Evolutionary conservation across 35 echinoderm and acorn worm species (phyloP).

Genomic region (Acanthaster planci): DNA sequence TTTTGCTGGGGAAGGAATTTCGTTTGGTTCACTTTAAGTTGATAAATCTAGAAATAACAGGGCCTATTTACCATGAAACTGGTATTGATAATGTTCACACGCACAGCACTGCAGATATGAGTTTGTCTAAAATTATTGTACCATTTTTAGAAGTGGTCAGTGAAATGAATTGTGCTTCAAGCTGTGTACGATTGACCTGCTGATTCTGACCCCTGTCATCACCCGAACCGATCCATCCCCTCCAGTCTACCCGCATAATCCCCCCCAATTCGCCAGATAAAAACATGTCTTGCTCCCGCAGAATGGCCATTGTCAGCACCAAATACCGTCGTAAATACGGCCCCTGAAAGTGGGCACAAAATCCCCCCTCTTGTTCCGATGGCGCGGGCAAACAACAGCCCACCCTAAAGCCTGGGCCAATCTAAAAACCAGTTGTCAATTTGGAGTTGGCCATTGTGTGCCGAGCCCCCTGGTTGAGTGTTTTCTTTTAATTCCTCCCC

Average conservation of each 20-base stretch:
- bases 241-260: not conserved
- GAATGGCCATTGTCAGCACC: not conserved
- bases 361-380: not conserved
- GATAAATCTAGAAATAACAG: too few species aligned
- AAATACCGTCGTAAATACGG: not conserved
- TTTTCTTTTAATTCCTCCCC: conserved; percentile 25
- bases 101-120: too few species aligned
- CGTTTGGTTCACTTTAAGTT: too few species aligned
- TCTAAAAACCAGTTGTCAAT: conserved; percentile 25
- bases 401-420: conserved; percentile 2
- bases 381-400: not conserved
- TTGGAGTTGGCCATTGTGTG: not conserved
- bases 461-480: not conserved
- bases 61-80: too few species aligned
- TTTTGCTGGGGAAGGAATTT: too few species aligned
- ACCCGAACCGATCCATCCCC: not conserved
- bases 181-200: too few species aligned
- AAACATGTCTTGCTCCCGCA: not conserved
- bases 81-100: too few species aligned
- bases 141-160: too few species aligned
- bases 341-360: not conserved
- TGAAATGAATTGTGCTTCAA: too few species aligned
- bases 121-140: too few species aligned
- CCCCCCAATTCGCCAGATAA: conserved; percentile 3
- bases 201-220: not conserved